A percentile compares a stretch with the other conserved stretches of the same genome.
Conservation (phyloP, 2,113 vertebrate genomes). For the Gopherus evgoodei region DNA sequence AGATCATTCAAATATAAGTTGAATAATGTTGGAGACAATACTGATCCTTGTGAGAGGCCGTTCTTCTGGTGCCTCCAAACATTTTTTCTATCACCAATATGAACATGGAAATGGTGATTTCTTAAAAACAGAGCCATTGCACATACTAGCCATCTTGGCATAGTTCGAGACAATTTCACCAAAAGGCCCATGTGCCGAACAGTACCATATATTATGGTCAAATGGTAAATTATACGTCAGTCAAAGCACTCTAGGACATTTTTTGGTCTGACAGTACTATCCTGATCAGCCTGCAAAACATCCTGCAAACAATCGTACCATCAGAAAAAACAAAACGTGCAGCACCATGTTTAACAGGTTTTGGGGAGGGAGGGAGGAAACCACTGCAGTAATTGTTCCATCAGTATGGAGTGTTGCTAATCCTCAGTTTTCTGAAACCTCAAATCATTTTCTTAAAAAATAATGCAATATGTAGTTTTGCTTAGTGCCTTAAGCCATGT, state of each 20-base stretch:
- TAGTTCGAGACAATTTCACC: too few relatives aligned
- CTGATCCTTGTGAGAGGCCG: too few relatives aligned
- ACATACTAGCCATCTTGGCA: too few relatives aligned
- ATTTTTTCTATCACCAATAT: too few relatives aligned
- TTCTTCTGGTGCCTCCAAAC: too few relatives aligned
- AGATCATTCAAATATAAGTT: too few relatives aligned
- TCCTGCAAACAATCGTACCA: not conserved
- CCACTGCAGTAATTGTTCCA: not conserved
- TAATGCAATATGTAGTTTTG: not conserved
- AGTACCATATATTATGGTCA: not conserved
- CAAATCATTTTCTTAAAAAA: not conserved
- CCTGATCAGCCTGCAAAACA: not conserved
- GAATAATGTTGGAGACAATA: too few relatives aligned
- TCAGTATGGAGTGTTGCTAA: not conserved
- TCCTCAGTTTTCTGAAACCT: not conserved
- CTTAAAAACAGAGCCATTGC: too few relatives aligned
- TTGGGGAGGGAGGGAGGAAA: not conserved
- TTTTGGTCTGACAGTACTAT: not conserved
- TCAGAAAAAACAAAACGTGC: not conserved
- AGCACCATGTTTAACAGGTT: not conserved
- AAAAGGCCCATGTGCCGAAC: too few relatives aligned
- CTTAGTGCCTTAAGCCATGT: not conserved
- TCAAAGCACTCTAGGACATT: constrained; percentile 16
- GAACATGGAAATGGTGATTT: too few relatives aligned
- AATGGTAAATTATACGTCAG: constrained; percentile 36